Conservation (phyloP, 2,797 vertebrate species). For the Ptychobarbus kaznakovi region DNA sequence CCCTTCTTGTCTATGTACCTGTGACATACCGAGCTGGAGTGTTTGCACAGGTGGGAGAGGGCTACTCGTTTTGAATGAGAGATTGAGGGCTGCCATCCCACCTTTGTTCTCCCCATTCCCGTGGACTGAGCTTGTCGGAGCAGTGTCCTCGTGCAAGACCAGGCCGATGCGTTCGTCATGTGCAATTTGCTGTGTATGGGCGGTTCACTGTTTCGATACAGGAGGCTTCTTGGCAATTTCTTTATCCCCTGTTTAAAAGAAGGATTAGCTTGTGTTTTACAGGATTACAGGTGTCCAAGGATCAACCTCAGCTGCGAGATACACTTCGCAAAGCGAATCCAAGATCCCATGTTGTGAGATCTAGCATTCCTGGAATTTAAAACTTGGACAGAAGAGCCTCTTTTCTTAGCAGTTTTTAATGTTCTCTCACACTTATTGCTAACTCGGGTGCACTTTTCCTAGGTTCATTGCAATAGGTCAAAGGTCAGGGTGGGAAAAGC, state of each 20-base stretch:
- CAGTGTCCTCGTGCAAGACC: conserved; percentile 43
- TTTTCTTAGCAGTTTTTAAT: conserved; percentile 11
- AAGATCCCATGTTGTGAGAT: conserved; percentile 47
- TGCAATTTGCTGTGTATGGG: conserved; percentile 53
- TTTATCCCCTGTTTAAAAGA: conserved; percentile 60
- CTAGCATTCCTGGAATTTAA: conserved; percentile 50
- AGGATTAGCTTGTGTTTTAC: conserved; percentile 63
- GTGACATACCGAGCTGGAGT: conserved; percentile 48
- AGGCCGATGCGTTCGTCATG: conserved; percentile 47
- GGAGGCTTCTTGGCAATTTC: conserved; percentile 42
- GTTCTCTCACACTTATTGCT: conserved; percentile 27
- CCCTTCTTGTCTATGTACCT: conserved; percentile 50
- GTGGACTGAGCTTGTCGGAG: conserved; percentile 56
- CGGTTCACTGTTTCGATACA: conserved; percentile 45
- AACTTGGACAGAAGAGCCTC: conserved; percentile 46
- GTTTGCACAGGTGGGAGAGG: conserved; percentile 69
- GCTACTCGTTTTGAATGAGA: conserved; percentile 51
- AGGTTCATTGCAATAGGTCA: conserved; percentile 43
- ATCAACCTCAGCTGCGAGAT: conserved; percentile 46
- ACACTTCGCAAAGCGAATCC: conserved; percentile 40
- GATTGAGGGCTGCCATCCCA: conserved; percentile 49
- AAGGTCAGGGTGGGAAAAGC: not conserved
- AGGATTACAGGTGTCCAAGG: conserved; percentile 64
- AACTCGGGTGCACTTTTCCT: conserved; percentile 45
- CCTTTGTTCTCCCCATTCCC: conserved; percentile 59